Percentiles rank a stretch among this genome's conserved stretches.
Conservation (phyloP, 2,888 invertebrate species). For the Tachystola acroxantha region DNA sequence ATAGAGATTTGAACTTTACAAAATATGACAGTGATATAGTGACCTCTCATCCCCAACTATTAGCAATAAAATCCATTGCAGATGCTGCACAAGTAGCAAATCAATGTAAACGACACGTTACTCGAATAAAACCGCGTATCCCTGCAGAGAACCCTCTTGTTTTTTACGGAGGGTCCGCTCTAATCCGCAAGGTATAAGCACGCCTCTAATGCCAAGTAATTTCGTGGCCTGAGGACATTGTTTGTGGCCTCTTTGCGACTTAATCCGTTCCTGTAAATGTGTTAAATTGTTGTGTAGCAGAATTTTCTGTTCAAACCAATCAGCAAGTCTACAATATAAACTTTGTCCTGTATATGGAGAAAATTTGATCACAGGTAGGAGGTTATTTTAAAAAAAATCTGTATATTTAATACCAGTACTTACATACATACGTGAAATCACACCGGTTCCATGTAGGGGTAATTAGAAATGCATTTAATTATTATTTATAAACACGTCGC, state of each 20-base stretch:
- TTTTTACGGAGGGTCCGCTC: slow-evolving; percentile 66
- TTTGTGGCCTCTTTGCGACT: slow-evolving; percentile 48
- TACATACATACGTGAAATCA: too few species aligned
- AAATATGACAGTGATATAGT: slow-evolving; percentile 5
- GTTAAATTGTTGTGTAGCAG: not conserved
- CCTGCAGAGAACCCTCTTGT: slow-evolving; percentile 44
- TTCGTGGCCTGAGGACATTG: slow-evolving; percentile 55
- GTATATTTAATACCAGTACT: too few species aligned
- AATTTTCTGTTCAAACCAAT: too few species aligned
- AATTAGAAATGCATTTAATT: too few species aligned
- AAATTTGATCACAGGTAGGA: too few species aligned
- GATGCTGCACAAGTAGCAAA: slow-evolving; percentile 16
- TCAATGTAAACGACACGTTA: slow-evolving; percentile 40
- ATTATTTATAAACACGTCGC: too few species aligned
- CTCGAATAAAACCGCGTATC: slow-evolving; percentile 41
- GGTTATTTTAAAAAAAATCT: too few species aligned
- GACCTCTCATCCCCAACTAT: slow-evolving; percentile 12
- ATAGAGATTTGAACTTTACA: too few species aligned
- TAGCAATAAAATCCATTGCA: slow-evolving; percentile 13
- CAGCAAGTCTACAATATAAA: too few species aligned
- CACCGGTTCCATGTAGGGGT: too few species aligned
- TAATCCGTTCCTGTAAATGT: slow-evolving; percentile 34
- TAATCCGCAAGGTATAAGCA: slow-evolving; percentile 55
- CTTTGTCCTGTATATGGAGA: too few species aligned
- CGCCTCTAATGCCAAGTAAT: slow-evolving; percentile 70